These are phyloP conservation scores for Mesorhabditis sp. DNA, from an alignment of 2,888 invertebrate genomes.

Conservation along the genomic window DNA sequence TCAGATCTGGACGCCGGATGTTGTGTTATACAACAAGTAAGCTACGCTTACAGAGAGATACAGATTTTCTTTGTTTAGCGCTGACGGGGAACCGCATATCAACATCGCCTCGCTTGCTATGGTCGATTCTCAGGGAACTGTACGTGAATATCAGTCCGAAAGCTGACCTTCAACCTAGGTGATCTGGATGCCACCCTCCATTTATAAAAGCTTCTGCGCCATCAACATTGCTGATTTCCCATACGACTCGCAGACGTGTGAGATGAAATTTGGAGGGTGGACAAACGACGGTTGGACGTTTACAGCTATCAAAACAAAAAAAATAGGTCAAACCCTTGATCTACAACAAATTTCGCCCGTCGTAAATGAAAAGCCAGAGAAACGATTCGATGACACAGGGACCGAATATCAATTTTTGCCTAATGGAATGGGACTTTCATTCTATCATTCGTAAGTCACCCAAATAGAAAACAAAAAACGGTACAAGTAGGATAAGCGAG, in stretches of 20 bases:
- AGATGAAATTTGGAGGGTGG: slow-evolving; percentile 70
- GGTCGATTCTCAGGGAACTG: slow-evolving; percentile 39
- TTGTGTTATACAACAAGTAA: slow-evolving; percentile 85
- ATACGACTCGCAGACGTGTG: slow-evolving; percentile 42
- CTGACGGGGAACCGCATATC: slow-evolving; percentile 46
- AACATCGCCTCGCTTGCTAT: slow-evolving; percentile 36
- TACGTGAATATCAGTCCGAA: slow-evolving; percentile 10
- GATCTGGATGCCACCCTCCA: slow-evolving; percentile 44
- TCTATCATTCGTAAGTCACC: slow-evolving; percentile 37
- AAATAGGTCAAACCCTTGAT: slow-evolving; percentile 31
- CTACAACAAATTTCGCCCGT: slow-evolving; percentile 39
- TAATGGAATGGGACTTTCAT: slow-evolving; percentile 37
- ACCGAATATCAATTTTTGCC: slow-evolving; percentile 35
- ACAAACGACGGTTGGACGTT: slow-evolving; percentile 73
- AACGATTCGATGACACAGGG: slow-evolving; percentile 22
- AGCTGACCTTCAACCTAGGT: neutral
- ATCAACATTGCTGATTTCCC: slow-evolving; percentile 60
- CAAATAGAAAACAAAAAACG: slow-evolving; percentile 10
- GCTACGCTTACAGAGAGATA: neutral
- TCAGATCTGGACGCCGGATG: slow-evolving; percentile 92
- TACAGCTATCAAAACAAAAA: neutral
- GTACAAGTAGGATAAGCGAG: too few relatives aligned
- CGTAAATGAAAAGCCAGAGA: slow-evolving; percentile 26
- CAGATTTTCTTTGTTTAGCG: slow-evolving; percentile 26
- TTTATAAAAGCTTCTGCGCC: slow-evolving; percentile 45